Conservation (phyloP, 2,888 invertebrate species). For the Macrophya annulata region DNA sequence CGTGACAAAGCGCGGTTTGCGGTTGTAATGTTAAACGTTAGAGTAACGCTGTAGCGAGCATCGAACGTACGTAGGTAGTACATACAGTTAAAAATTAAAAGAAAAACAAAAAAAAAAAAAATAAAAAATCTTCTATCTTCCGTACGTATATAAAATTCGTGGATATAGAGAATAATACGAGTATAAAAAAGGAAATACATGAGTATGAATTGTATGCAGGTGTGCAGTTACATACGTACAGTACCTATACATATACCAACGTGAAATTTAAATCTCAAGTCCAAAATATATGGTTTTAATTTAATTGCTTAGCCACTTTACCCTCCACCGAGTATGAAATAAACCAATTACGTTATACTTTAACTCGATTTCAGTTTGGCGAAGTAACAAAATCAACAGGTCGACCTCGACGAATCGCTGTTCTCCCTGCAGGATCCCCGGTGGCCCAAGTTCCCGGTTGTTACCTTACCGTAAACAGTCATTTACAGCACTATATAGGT, state of each 20-base stretch:
- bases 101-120: too few species aligned
- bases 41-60: neutral
- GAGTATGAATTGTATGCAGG: too few species aligned
- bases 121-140: neutral
- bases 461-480: conserved; percentile 40
- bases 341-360: conserved; percentile 46
- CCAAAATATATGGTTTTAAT: conserved; percentile 23
- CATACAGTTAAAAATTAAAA: neutral
- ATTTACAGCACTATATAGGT: conserved; percentile 16
- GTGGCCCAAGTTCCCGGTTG: conserved; percentile 36
- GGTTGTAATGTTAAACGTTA: conserved; percentile 34
- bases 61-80: neutral
- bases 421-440: neutral
- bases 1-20: conserved; percentile 49
- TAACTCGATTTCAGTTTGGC: conserved; percentile 40
- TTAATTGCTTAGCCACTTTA: conserved; percentile 28
- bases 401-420: conserved; percentile 46
- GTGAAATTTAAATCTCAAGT: neutral
- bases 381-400: conserved; percentile 51
- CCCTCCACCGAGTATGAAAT: conserved; percentile 30
- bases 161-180: neutral
- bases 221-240: too few species aligned
- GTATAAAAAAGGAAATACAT: neutral
- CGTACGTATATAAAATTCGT: neutral
- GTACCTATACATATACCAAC: too few species aligned